These are phyloP conservation scores for Xylota segnis DNA, from an alignment of 2,888 invertebrate species.

Conservation along the genomic window DNA sequence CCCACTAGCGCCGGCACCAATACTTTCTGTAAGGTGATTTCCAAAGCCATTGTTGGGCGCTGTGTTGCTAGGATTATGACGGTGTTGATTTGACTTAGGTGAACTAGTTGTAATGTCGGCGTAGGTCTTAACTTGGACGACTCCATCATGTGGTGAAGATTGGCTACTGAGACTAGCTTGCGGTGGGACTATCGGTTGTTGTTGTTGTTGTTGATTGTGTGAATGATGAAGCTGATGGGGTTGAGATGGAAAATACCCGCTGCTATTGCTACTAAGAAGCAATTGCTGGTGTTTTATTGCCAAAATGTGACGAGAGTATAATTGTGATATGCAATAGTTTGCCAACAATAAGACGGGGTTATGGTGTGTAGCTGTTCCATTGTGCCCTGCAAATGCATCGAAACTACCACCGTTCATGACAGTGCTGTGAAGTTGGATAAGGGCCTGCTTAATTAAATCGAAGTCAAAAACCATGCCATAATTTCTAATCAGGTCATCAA, in stretches of 20 bases:
- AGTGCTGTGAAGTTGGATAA: slow-evolving; percentile 86
- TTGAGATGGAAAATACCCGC: slow-evolving; percentile 81
- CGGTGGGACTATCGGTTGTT: slow-evolving; percentile 71
- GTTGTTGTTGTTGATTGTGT: slow-evolving; percentile 80
- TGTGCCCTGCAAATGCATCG: slow-evolving; percentile 64
- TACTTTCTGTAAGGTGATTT: slow-evolving; percentile 13
- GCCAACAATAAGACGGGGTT: slow-evolving; percentile 90
- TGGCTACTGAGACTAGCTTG: slow-evolving; percentile 73
- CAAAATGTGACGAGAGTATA: slow-evolving; percentile 88
- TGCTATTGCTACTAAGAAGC: slow-evolving; percentile 85
- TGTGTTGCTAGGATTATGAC: slow-evolving; percentile 73
- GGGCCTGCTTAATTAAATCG: slow-evolving; percentile 88
- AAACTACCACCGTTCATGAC: slow-evolving; percentile 76
- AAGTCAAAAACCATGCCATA: slow-evolving; percentile 89
- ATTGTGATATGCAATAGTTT: slow-evolving; percentile 91
- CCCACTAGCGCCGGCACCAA: not conserved
- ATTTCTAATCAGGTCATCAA: slow-evolving; percentile 89
- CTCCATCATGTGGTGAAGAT: slow-evolving; percentile 77
- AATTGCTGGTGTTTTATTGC: slow-evolving; percentile 84
- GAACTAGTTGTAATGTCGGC: slow-evolving; percentile 81
- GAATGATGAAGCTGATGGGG: slow-evolving; percentile 80
- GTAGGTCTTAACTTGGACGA: slow-evolving; percentile 78
- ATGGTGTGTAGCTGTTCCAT: slow-evolving; percentile 83
- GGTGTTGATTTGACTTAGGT: slow-evolving; percentile 79
- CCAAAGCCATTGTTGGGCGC: slow-evolving; percentile 47